phyloP scores from a whole-genome alignment of 2,113 vertebrate species.

The Nothocercus julius region DNA sequence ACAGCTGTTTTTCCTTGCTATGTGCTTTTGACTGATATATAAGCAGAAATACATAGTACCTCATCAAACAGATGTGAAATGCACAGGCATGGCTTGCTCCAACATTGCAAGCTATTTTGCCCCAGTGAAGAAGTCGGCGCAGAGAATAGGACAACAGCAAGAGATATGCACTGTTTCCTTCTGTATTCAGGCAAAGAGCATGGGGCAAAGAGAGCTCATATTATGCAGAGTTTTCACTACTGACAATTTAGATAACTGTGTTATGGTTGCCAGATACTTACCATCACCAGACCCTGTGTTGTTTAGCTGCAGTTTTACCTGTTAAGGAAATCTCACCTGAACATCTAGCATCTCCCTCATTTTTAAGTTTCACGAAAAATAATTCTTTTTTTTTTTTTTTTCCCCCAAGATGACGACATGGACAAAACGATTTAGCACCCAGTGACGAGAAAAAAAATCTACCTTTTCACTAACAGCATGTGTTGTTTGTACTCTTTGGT shows the following conservation, averaged over 20 bases:
- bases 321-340: neutral
- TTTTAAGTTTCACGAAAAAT: neutral
- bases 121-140: neutral
- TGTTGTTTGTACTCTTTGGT: neutral
- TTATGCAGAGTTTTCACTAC: neutral
- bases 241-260: neutral
- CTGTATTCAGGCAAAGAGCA: neutral
- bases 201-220: neutral
- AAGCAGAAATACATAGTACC: neutral
- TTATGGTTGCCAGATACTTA: neutral
- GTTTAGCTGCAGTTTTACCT: neutral
- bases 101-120: neutral
- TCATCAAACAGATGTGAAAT: neutral
- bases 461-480: neutral
- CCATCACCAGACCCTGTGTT: neutral
- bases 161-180: neutral
- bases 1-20: neutral
- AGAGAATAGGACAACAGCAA: neutral
- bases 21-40: neutral
- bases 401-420: neutral
- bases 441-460: neutral
- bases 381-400: neutral
- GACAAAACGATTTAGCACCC: neutral
- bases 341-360: neutral
- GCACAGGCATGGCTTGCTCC: neutral